phyloP scores from a whole-genome alignment of 2,888 invertebrate species.

The Amphimallon solstitiale region DNA sequence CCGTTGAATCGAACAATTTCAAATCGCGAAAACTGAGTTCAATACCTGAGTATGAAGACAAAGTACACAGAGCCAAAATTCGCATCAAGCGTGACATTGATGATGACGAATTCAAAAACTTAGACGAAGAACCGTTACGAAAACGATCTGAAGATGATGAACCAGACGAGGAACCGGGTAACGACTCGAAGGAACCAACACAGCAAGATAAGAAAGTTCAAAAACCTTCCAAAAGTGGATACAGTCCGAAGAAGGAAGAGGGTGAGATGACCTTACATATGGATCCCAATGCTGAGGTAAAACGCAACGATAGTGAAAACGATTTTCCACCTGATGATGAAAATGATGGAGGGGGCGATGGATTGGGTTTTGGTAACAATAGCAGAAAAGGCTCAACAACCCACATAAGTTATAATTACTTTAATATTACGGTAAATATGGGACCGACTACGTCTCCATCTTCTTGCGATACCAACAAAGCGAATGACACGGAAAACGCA shows the following conservation, averaged over 20 bases:
- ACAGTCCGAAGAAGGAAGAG: conserved; percentile 31
- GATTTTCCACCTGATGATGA: conserved; percentile 30
- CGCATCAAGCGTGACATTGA: conserved; percentile 7
- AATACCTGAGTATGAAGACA: conserved; percentile 11
- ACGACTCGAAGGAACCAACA: conserved; percentile 33
- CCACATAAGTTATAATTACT: conserved; percentile 26
- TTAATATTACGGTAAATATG: conserved; percentile 31
- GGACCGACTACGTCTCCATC: background rate
- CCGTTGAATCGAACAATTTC: background rate
- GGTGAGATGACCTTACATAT: conserved; percentile 31
- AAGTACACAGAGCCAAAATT: background rate
- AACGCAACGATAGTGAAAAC: conserved; percentile 4
- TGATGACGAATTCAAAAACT: background rate
- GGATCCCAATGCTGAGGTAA: background rate
- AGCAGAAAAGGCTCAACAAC: background rate
- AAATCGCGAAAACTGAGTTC: conserved; percentile 27
- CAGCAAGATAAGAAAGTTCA: conserved; percentile 36
- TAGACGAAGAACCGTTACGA: background rate
- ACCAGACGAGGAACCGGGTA: conserved; percentile 40
- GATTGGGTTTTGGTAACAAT: background rate
- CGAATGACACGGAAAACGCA: too few relatives aligned
- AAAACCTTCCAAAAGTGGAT: conserved; percentile 19
- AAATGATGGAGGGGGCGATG: conserved; percentile 1
- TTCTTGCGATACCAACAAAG: background rate
- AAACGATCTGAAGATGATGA: conserved; percentile 39